A percentile compares a stretch with the other conserved stretches of the same genome.
Conservation (phyloP, 2,797 vertebrate genomes). For the Micropoecilia bifurca region DNA sequence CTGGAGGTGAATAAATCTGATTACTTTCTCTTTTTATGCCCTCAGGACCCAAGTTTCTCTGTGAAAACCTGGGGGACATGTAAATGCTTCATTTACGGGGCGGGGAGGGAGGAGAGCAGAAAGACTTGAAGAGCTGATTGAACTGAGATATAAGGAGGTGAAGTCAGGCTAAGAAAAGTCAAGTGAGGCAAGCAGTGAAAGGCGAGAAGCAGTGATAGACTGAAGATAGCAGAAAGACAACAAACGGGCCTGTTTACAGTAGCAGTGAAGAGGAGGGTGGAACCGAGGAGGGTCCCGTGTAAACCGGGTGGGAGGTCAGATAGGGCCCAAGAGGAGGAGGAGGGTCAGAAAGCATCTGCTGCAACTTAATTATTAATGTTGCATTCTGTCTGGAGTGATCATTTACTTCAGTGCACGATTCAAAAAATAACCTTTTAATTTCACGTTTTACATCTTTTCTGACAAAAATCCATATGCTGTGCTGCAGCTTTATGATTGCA, state of each 20-base stretch:
- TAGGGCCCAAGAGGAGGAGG: too few relatives aligned
- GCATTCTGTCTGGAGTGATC: background rate
- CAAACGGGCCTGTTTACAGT: conserved; percentile 5
- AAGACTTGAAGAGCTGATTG: background rate
- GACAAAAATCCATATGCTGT: background rate
- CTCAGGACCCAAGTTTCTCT: conserved; percentile 21
- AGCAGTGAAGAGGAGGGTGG: conserved; percentile 4
- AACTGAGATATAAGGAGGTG: background rate
- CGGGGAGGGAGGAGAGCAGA: too few relatives aligned
- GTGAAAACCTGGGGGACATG: conserved; percentile 15
- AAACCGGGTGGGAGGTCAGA: background rate
- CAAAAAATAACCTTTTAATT: background rate
- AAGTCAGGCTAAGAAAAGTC: background rate
- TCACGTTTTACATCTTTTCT: background rate
- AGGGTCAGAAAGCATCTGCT: background rate
- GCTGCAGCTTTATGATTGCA: background rate
- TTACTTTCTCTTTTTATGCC: background rate
- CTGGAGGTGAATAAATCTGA: background rate
- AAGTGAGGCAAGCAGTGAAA: conserved; percentile 5
- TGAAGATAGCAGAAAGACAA: background rate
- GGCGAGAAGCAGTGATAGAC: background rate
- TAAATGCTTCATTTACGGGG: conserved; percentile 34
- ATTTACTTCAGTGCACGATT: background rate
- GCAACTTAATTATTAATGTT: background rate
- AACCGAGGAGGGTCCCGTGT: background rate